phyloP scores from a whole-genome alignment of 2,888 invertebrate genomes.

The Theodoxus fluviatilis region DNA sequence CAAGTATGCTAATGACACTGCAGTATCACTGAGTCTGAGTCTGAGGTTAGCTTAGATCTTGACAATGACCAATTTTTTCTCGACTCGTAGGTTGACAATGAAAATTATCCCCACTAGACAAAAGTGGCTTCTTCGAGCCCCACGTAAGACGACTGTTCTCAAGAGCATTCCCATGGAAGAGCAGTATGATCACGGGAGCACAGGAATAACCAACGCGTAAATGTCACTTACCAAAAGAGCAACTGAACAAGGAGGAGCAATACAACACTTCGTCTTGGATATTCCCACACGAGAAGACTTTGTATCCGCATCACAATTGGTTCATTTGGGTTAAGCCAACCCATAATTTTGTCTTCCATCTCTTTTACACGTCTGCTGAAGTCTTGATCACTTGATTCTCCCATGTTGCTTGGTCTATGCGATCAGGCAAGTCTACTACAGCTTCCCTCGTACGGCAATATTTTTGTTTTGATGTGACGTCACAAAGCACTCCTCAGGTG shows the following conservation, averaged over 20 bases:
- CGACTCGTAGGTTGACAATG: too few species aligned
- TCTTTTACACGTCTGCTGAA: slow-evolving; percentile 27
- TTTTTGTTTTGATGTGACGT: slow-evolving; percentile 34
- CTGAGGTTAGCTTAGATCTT: too few species aligned
- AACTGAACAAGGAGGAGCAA: slow-evolving; percentile 59
- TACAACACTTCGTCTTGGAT: slow-evolving; percentile 58
- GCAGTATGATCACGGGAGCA: too few species aligned
- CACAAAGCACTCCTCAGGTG: slow-evolving; percentile 6
- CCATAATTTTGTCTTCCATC: slow-evolving; percentile 43
- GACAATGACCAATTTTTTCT: too few species aligned
- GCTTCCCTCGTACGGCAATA: slow-evolving; percentile 10
- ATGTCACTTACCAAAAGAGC: slow-evolving; percentile 61
- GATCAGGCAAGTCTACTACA: neutral
- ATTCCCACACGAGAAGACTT: slow-evolving; percentile 65
- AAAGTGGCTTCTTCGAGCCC: too few species aligned
- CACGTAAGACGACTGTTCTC: too few species aligned
- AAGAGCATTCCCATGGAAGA: too few species aligned
- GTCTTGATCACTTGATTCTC: slow-evolving; percentile 26
- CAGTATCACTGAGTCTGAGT: too few species aligned
- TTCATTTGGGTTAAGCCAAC: slow-evolving; percentile 57
- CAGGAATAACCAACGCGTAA: neutral
- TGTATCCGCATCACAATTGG: slow-evolving; percentile 61
- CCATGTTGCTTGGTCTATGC: slow-evolving; percentile 27
- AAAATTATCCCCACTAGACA: too few species aligned
- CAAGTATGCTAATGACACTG: too few species aligned